phyloP scores from a whole-genome alignment of 2,888 invertebrate genomes.

The Drosophila subquinaria region DNA sequence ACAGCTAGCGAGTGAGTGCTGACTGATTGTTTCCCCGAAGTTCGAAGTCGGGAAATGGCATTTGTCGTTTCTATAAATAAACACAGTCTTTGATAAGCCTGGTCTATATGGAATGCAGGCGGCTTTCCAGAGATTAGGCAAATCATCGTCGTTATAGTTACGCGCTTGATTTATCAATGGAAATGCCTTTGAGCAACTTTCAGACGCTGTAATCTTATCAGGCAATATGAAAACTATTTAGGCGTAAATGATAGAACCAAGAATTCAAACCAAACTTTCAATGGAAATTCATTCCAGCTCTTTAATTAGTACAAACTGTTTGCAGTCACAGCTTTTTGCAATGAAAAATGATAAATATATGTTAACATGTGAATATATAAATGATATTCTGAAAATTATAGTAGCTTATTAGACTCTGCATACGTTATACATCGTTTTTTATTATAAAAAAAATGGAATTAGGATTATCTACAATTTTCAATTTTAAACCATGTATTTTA shows the following conservation, averaged over 20 bases:
- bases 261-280: constrained; percentile 7
- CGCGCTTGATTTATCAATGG: constrained; percentile 33
- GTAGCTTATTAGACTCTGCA: too few relatives aligned
- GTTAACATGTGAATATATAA: too few relatives aligned
- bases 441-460: too few relatives aligned
- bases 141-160: background rate
- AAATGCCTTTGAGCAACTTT: constrained; percentile 1
- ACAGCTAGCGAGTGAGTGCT: constrained; percentile 30
- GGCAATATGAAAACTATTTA: background rate
- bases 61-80: constrained; percentile 38
- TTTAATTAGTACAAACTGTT: too few relatives aligned
- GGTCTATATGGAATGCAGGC: constrained; percentile 27
- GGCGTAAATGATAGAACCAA: constrained; percentile 6
- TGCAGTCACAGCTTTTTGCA: too few relatives aligned
- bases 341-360: too few relatives aligned
- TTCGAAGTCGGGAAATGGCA: constrained; percentile 22
- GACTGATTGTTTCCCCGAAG: constrained; percentile 54
- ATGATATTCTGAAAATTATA: too few relatives aligned
- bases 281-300: background rate
- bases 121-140: constrained; percentile 18
- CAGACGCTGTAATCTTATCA: constrained; percentile 29
- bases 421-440: too few relatives aligned
- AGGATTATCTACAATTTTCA: too few relatives aligned
- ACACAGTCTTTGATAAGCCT: constrained; percentile 33
- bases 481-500: too few relatives aligned